phyloP scores from a whole-genome alignment of 2,888 invertebrate genomes.

The Oithona nana region DNA sequence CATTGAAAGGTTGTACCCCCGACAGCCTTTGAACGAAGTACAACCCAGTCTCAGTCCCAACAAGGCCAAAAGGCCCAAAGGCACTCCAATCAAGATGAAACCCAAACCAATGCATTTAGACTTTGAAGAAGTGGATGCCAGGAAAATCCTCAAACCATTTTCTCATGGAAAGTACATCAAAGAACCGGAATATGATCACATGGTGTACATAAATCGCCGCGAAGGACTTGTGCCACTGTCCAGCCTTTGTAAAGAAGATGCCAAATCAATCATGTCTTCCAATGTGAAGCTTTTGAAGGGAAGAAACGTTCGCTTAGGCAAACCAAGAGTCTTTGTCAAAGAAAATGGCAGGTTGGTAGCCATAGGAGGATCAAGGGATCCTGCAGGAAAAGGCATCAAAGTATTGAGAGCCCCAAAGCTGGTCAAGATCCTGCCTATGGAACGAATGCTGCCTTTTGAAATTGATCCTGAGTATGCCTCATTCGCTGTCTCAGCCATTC shows the following conservation, averaged over 20 bases:
- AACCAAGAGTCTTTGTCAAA: constrained; percentile 8
- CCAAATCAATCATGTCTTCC: background rate
- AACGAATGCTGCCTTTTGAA: background rate
- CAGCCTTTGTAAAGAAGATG: constrained; percentile 3
- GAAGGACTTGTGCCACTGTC: constrained; percentile 13
- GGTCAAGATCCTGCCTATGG: background rate
- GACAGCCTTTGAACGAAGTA: background rate
- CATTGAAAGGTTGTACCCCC: constrained; percentile 10
- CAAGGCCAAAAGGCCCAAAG: background rate
- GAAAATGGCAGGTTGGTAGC: constrained; percentile 7
- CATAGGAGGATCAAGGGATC: constrained; percentile 4
- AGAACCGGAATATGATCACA: background rate
- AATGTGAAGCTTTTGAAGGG: constrained; percentile 3
- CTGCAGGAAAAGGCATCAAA: background rate
- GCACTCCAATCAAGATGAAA: background rate
- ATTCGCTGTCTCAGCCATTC: background rate
- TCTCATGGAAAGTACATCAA: constrained; percentile 15
- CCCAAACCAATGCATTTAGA: constrained; percentile 5
- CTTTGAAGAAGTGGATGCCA: constrained; percentile 13
- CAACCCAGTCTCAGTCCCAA: background rate
- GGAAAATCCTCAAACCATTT: background rate
- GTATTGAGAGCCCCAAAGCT: background rate
- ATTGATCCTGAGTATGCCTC: constrained; percentile 3
- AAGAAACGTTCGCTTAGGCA: constrained; percentile 8
- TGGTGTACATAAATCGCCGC: constrained; percentile 5